These are phyloP conservation scores for Lampris incognitus DNA, from an alignment of 2,113 vertebrate genomes.

Conservation along the genomic window DNA sequence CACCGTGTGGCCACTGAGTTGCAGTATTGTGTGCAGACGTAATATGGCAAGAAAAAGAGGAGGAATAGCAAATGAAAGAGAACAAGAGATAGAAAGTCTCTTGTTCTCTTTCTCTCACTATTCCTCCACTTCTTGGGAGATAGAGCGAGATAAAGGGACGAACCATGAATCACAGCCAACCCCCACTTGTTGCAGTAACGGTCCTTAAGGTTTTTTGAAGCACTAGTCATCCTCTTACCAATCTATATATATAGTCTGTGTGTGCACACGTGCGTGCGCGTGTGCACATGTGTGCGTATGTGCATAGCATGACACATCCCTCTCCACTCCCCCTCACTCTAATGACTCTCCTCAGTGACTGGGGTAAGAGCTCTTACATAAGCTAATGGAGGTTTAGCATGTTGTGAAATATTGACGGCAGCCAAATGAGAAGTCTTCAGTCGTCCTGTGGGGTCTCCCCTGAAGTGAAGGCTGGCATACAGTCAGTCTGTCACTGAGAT, in stretches of 20 bases:
- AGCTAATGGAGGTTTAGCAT: constrained; percentile 17
- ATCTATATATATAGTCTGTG: constrained; percentile 6
- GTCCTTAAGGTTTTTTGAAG: constrained; percentile 61
- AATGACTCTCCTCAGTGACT: constrained; percentile 47
- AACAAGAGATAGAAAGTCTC: background rate
- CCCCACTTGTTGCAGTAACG: constrained; percentile 63
- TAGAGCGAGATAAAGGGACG: constrained; percentile 16
- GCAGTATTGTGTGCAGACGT: too few species aligned
- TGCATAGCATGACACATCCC: constrained; percentile 42
- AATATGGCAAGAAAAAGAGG: too few species aligned
- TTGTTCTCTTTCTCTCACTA: too few species aligned
- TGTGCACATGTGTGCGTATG: background rate
- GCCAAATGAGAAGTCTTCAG: constrained; percentile 1
- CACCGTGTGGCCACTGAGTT: too few species aligned
- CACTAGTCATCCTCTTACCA: constrained; percentile 60
- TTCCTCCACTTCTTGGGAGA: background rate
- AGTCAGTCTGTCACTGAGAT: too few species aligned
- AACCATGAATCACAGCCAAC: constrained; percentile 57
- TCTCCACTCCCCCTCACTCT: background rate
- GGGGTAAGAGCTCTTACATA: constrained; percentile 14
- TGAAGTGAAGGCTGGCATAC: background rate
- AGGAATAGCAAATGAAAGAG: background rate
- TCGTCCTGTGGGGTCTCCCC: background rate
- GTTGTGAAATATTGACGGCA: background rate
- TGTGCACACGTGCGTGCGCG: constrained; percentile 17